A percentile compares a stretch with the other conserved stretches of the same genome.
Conservation (phyloP, 2,797 vertebrate species). For the Taeniopygia guttata region DNA sequence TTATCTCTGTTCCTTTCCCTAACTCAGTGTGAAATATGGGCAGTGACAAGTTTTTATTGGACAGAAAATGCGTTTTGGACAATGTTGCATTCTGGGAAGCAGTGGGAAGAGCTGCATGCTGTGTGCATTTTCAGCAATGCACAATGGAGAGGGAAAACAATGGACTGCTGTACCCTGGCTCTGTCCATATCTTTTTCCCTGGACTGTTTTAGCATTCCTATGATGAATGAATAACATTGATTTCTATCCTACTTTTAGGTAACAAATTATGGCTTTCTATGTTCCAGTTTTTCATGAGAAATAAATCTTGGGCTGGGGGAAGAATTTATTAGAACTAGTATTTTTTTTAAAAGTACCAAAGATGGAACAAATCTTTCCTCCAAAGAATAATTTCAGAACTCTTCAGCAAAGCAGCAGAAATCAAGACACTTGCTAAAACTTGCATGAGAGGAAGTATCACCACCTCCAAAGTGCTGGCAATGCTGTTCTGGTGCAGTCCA, state of each 20-base stretch:
- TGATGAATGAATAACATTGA: neutral
- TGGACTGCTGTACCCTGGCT: accelerated
- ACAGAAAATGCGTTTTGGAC: neutral
- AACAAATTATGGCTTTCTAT: neutral
- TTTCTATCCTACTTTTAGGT: neutral
- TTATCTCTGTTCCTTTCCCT: neutral
- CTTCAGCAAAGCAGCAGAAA: neutral
- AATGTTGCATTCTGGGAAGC: neutral
- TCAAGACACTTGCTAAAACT: neutral
- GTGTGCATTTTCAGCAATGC: accelerated
- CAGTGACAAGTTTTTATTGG: neutral
- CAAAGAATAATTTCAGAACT: neutral
- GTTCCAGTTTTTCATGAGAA: neutral
- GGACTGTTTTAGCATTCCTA: neutral
- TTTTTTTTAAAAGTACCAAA: neutral
- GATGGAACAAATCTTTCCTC: neutral
- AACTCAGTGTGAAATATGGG: neutral
- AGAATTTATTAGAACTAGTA: neutral
- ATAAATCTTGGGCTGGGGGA: neutral
- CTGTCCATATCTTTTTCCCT: neutral
- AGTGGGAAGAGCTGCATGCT: neutral
- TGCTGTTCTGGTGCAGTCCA: neutral
- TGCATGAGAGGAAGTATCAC: neutral
- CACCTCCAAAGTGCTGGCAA: neutral
- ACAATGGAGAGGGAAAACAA: neutral